These are phyloP conservation scores for Ibidorhyncha struthersii DNA, from an alignment of 2,113 vertebrate species.

Conservation along the genomic window DNA sequence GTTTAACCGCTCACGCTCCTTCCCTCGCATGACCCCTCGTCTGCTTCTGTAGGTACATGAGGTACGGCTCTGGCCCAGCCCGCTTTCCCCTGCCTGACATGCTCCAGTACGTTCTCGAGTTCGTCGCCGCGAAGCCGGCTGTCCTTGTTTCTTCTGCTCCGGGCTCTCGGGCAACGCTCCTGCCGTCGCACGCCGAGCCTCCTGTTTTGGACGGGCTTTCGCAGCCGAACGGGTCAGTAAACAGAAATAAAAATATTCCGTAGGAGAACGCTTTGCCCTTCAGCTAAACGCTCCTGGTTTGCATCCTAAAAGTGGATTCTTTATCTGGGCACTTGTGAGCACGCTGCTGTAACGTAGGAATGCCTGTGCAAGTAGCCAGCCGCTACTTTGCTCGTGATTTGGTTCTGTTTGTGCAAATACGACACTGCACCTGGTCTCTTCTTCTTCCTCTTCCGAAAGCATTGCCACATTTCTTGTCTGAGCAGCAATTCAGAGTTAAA, in stretches of 20 bases:
- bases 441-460: neutral
- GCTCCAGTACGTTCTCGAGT: conserved; percentile 93
- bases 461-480: neutral
- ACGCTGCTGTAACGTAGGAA: accelerated
- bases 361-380: too few relatives aligned
- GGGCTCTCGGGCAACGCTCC: neutral
- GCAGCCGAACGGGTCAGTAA: conserved; percentile 34
- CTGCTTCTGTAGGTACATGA: conserved; percentile 82
- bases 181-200: neutral
- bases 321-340: neutral
- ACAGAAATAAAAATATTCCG: accelerated
- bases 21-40: neutral
- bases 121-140: conserved; percentile 82
- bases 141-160: conserved; percentile 42
- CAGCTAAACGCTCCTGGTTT: neutral
- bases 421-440: neutral
- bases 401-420: neutral
- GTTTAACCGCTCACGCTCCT: neutral
- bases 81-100: conserved; percentile 92
- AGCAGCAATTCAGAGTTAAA: neutral
- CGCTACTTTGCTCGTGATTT: accelerated
- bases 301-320: accelerated
- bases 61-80: conserved; percentile 87
- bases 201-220: neutral
- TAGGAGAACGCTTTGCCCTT: neutral